Base-by-base conservation (phyloP, 2,113 vertebrate genomes). In the Lipophrys pholis region DNA sequence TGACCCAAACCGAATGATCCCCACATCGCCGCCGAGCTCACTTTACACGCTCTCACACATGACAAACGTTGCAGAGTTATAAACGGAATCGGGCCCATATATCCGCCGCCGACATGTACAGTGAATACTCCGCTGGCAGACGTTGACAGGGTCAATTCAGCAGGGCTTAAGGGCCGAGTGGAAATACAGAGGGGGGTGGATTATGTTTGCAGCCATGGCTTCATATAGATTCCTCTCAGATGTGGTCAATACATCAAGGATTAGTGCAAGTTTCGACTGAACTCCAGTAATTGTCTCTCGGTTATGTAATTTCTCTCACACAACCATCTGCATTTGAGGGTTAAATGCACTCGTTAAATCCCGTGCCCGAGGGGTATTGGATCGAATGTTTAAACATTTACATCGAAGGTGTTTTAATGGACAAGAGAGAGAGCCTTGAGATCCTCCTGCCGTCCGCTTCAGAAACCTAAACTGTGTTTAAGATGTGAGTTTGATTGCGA, bases 41-140 rank as follows among this genome's bases (percentile, higher is more conserved):
- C 46, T 53, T 88, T 87, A 83, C 83, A 77, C n/a, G 40, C 48
- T 63, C 55, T 48, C 65, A 84, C 51, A 84, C 75, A 62, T 48
- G 62, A 41, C 56, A 63, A 81, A 73, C 69, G 62, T 58, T 6
- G 11, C 39, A 38, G 39, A 61, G 58, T 54, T 51, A 72, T 55
- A 64, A 76, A 80, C 76, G 57, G 56, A 53, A 41, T 38, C 36
- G 15, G 30, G 5, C 35, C 35, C 39, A 66, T 40, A 12, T 17
- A 35, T 69, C 64, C 64, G 36, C 45, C 8, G 2, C 55, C 49
- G 41, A 50, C 36, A 21, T 52, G 15, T 10, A 49, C 43, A 15
- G 17, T 67, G n/a, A 64, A 51, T 10, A 11, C 51, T 48, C 11
- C 10, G 30, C 58, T 21, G 38, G 48, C 51, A 61, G 10, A 64